phyloP scores from a whole-genome alignment of 1,140 invertebrate species.

The Bombyx mandarina region DNA sequence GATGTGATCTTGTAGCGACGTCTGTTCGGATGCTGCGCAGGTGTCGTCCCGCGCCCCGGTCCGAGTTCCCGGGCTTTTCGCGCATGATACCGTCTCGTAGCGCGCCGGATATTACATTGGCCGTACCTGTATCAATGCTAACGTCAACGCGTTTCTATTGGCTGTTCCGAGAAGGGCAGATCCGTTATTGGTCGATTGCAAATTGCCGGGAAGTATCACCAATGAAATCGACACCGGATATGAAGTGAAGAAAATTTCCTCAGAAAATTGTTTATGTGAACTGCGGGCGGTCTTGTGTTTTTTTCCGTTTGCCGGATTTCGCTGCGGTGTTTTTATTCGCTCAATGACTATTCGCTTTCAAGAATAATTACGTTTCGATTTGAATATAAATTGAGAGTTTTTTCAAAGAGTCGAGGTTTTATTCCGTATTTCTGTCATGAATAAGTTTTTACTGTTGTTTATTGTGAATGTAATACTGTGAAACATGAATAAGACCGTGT shows the following conservation, averaged over 20 bases:
- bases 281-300: constrained; percentile 40
- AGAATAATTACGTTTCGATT: constrained; percentile 18
- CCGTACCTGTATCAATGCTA: constrained; percentile 34
- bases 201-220: constrained; percentile 46
- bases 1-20: constrained; percentile 61
- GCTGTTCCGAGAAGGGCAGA: constrained; percentile 12
- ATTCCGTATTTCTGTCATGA: too few species aligned
- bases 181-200: constrained; percentile 28
- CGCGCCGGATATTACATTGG: constrained; percentile 53
- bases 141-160: constrained; percentile 37
- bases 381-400: background rate
- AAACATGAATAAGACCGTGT: too few species aligned
- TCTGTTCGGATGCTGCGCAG: constrained; percentile 57
- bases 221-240: constrained; percentile 46
- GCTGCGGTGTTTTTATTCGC: constrained; percentile 35
- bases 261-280: constrained; percentile 61
- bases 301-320: constrained; percentile 49
- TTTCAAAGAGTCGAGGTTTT: too few species aligned
- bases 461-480: too few species aligned
- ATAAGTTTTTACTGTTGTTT: too few species aligned
- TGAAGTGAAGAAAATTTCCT: constrained; percentile 61
- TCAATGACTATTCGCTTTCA: constrained; percentile 29
- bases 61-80: constrained; percentile 64
- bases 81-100: constrained; percentile 55
- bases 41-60: constrained; percentile 34